Base-by-base conservation (phyloP, 2,888 invertebrate species). In the Resseliella maxima region DNA sequence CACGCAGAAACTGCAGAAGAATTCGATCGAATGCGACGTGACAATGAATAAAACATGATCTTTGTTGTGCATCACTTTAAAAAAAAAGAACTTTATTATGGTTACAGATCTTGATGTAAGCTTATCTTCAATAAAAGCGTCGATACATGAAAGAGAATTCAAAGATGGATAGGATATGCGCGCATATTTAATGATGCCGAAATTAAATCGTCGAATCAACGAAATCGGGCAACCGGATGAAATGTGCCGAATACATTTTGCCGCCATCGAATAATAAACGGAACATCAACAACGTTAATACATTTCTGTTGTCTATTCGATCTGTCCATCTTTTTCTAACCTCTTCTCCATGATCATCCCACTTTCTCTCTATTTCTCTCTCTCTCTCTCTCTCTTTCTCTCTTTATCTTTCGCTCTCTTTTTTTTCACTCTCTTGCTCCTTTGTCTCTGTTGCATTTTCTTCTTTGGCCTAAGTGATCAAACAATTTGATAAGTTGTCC, bases 31-130 rank as follows among this genome's bases (percentile, higher is more conserved):
- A 59, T 59, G 24, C 59, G 24, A 59, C 59, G 59, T 59, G 59
- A 59, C 59, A 59, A 59, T 59, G 59, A 59, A 59, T 59, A 59
- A 59, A 59, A 59, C 59, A 59, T 59, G 59, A 59, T 59, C 24
- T 59, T 59, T 24, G 24, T 24, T 50, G 15, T 50, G 50, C 59
- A n/a, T n/a, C n/a, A n/a, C n/a, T n/a, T n/a, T n/a, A n/a, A n/a
- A n/a, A n/a, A n/a, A n/a, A n/a, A n/a, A n/a, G n/a, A n/a, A n/a
- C n/a, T n/a, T n/a, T n/a, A n/a, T n/a, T n/a, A n/a, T n/a, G n/a
- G n/a, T n/a, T n/a, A n/a, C n/a, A n/a, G n/a, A n/a, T n/a, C n/a
- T n/a, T n/a, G n/a, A n/a, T n/a, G n/a, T n/a, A n/a, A n/a, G n/a
- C n/a, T n/a, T n/a, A n/a, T n/a, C n/a, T n/a, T n/a, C n/a, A n/a